phyloP scores from a whole-genome alignment of 2,888 invertebrate species.

The Phengaris alcon region DNA sequence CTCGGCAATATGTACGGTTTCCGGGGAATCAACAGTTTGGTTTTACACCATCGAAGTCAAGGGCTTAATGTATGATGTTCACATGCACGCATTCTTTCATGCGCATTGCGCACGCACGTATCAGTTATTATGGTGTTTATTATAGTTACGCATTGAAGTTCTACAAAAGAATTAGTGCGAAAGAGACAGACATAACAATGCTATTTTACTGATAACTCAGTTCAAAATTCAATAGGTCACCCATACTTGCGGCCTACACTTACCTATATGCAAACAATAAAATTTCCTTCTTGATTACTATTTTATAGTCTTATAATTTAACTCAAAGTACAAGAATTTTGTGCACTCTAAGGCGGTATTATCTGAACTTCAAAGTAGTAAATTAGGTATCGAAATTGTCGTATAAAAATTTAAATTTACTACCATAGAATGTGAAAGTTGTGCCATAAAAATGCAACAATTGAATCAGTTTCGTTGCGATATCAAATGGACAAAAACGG shows the following conservation, averaged over 20 bases:
- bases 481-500: constrained; percentile 37
- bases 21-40: too few species aligned
- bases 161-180: constrained; percentile 10
- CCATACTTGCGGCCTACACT: background rate
- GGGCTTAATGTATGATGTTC: background rate
- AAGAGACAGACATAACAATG: background rate
- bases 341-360: background rate
- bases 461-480: constrained; percentile 41
- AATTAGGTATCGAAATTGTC: background rate
- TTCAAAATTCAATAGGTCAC: background rate
- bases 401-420: constrained; percentile 3
- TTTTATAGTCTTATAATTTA: background rate
- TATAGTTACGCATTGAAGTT: background rate
- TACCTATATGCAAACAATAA: background rate
- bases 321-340: background rate
- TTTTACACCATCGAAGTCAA: too few species aligned
- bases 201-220: background rate
- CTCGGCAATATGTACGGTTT: too few species aligned
- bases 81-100: background rate
- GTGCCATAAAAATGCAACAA: constrained; percentile 38
- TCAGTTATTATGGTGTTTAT: constrained; percentile 5
- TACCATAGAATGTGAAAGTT: constrained; percentile 33
- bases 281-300: background rate
- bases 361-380: background rate
- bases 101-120: background rate